phyloP scores from a whole-genome alignment of 2,113 vertebrate species.

The rat (Rattus norvegicus) region DNA sequence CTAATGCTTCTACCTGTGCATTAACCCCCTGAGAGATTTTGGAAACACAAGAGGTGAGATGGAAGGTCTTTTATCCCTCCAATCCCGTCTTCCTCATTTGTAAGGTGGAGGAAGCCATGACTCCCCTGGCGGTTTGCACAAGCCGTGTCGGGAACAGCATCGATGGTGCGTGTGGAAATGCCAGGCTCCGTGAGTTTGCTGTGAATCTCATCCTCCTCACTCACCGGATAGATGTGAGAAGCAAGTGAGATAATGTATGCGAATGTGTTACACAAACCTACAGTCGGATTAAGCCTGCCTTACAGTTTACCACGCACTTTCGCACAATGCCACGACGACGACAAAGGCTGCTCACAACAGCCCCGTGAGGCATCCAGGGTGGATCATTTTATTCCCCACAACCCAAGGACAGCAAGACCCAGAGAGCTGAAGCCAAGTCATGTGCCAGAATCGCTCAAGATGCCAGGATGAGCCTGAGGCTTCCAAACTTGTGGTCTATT shows the following conservation, averaged over 20 bases:
- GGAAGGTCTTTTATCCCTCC: neutral
- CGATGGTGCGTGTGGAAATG: slow-evolving; percentile 72
- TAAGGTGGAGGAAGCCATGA: slow-evolving; percentile 61
- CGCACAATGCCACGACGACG: neutral
- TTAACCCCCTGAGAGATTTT: neutral
- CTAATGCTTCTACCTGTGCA: neutral
- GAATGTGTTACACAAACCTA: slow-evolving; percentile 79
- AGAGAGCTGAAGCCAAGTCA: neutral
- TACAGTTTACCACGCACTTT: slow-evolving; percentile 76
- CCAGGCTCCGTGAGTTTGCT: slow-evolving; percentile 69
- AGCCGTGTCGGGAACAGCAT: slow-evolving; percentile 65
- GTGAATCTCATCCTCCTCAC: slow-evolving; percentile 61
- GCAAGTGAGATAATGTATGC: slow-evolving; percentile 75
- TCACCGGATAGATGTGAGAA: slow-evolving; percentile 77
- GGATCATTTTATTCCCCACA: neutral
- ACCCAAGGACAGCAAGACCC: slow-evolving; percentile 46
- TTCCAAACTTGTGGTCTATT: neutral
- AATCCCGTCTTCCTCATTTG: neutral
- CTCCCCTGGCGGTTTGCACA: slow-evolving; percentile 76
- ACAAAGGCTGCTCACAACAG: slow-evolving; percentile 30
- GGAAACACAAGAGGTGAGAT: neutral
- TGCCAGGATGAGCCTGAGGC: neutral
- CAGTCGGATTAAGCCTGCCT: slow-evolving; percentile 67
- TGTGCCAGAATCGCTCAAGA: neutral
- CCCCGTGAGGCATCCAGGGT: neutral